Evolutionary conservation across 1,140 invertebrate species (phyloP).

Genomic region (Pseudachorutes palmiensis): DNA sequence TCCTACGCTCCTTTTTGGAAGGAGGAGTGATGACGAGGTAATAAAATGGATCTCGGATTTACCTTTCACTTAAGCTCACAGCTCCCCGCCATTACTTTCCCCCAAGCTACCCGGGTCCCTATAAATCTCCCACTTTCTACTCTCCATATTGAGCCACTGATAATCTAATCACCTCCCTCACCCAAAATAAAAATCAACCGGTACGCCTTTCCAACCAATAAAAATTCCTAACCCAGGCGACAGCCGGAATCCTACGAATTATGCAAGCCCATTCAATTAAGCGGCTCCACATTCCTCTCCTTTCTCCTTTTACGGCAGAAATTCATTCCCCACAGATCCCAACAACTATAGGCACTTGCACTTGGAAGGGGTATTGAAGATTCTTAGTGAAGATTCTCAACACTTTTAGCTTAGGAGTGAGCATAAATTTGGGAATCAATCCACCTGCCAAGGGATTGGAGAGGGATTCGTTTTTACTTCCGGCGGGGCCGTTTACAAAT

Average conservation of each 20-base stretch:
- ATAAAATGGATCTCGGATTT: slow-evolving; percentile 31
- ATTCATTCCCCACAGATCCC: no score
- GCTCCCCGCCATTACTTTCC: neutral
- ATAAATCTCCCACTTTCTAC: slow-evolving; percentile 36
- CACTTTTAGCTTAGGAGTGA: neutral
- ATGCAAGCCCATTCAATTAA: no score
- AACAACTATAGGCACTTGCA: no score
- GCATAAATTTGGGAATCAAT: neutral
- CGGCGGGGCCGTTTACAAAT: no score
- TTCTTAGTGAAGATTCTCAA: no score
- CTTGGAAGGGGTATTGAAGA: no score
- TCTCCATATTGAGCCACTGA: slow-evolving; percentile 39
- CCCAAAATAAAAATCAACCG: neutral
- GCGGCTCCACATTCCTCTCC: slow-evolving; percentile 9
- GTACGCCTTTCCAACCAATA: neutral
- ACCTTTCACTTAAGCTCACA: slow-evolving; percentile 25
- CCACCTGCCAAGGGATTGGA: neutral
- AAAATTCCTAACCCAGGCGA: neutral
- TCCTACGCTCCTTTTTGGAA: neutral
- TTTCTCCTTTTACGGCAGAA: no score
- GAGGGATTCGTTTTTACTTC: slow-evolving; percentile 6
- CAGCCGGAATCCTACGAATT: neutral
- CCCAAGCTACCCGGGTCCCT: slow-evolving; percentile 1
- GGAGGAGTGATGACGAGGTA: slow-evolving; percentile 28
- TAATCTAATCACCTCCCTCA: slow-evolving; percentile 37